Base-by-base conservation (phyloP, 2,888 invertebrate species). In the Protodeltote pygarga region DNA sequence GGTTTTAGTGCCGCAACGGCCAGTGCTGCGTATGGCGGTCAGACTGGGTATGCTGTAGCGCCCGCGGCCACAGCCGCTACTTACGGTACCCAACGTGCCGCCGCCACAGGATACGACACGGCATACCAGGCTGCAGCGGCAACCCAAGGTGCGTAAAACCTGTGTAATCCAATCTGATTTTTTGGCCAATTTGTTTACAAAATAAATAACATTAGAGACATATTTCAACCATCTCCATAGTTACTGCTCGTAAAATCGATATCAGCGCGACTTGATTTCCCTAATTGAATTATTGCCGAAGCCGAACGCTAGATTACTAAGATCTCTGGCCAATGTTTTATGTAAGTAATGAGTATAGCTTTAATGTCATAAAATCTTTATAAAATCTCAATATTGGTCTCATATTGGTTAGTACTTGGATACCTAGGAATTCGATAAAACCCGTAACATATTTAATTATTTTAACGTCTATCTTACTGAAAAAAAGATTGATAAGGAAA, bases 1-100 rank as follows among this genome's bases (percentile, higher is more conserved):
- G 44, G 46, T 83, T 85, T 83, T 87, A 94, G 94, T 63, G 93
- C 94, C 75, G 95, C 96, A 46, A 95, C 96, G 40, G 95, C 96
- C 62, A 95, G 96, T 60, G 95, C 96, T 37, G 96, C 96, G 16
- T 97, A 97, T 88, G 95, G 96, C 16, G 95, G 96, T 14, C 97
- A 97, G 83, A 94, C 96, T 38, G 96, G 96, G 63, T 97, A 97
- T 92, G 96, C 96, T 63, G 96, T 96, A 89, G 95, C 96, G 47
- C 95, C 95, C 27, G 95, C 96, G 58, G 95, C 96, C 14, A 95
- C 97, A 25, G 97, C 97, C 51, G 96, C 96, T 33, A 95, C 97
- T 35, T 97, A 97, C 87, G 95, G 96, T 55, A 96, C 97, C 28
- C 97, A 97, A 78, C 94, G 96, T 58, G 94, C 95, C 51, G 94